These are phyloP conservation scores for Tiaroga cobitis DNA, from an alignment of 2,797 vertebrate species.

Conservation along the genomic window DNA sequence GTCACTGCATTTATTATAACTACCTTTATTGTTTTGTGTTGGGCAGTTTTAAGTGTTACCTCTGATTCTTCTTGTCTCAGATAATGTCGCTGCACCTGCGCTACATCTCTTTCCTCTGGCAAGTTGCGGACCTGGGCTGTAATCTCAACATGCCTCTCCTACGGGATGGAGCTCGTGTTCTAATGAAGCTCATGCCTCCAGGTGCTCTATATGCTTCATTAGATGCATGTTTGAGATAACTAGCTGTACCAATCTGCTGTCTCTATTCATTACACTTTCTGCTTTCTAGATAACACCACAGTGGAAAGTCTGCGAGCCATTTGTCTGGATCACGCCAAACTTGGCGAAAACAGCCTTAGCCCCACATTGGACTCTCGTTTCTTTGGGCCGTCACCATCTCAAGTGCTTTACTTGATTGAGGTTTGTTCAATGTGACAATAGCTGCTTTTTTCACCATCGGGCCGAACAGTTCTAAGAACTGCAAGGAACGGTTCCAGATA, in stretches of 20 bases:
- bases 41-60: background rate
- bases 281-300: slow-evolving; percentile 91
- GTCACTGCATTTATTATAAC: background rate
- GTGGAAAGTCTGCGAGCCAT: slow-evolving; percentile 96
- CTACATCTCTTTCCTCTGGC: slow-evolving; percentile 99
- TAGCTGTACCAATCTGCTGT: slow-evolving; percentile 4
- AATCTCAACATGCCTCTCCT: slow-evolving; percentile 97
- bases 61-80: slow-evolving; percentile 74
- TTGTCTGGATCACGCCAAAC: slow-evolving; percentile 98
- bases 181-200: slow-evolving; percentile 99
- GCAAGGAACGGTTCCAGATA: no score
- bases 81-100: slow-evolving; percentile 99
- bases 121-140: slow-evolving; percentile 97
- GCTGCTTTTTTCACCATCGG: background rate
- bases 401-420: slow-evolving; percentile 99
- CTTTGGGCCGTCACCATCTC: slow-evolving; percentile 96
- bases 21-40: slow-evolving; percentile 8
- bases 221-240: background rate
- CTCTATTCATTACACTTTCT: background rate
- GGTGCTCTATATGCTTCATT: slow-evolving; percentile 74
- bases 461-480: background rate
- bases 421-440: slow-evolving; percentile 73
- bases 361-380: slow-evolving; percentile 96
- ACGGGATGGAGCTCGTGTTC: slow-evolving; percentile 94
- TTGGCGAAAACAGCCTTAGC: slow-evolving; percentile 98